phyloP scores from a whole-genome alignment of 2,888 invertebrate genomes.

The Allophyes oxyacanthae region DNA sequence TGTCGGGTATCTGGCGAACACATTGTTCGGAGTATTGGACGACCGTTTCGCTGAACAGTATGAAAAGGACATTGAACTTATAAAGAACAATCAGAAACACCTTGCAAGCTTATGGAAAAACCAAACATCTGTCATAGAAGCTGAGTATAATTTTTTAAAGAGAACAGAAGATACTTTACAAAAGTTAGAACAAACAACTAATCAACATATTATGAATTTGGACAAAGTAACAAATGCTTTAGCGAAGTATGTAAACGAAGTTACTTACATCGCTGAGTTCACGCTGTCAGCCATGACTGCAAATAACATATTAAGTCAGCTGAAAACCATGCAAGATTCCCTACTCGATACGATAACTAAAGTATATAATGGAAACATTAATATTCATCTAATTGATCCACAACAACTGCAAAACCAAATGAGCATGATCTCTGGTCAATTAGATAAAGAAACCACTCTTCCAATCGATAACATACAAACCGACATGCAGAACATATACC shows the following conservation, averaged over 20 bases:
- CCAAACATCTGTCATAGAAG: conserved; percentile 4
- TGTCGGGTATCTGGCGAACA: not conserved
- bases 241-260: too few species aligned
- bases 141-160: conserved; percentile 2
- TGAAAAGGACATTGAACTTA: not conserved
- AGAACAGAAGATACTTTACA: not conserved
- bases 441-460: not conserved
- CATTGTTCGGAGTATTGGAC: conserved; percentile 5
- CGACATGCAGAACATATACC: not conserved
- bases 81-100: conserved; percentile 1
- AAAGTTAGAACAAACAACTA: not conserved
- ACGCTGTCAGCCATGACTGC: too few species aligned
- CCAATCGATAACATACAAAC: not conserved
- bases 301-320: too few species aligned
- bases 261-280: too few species aligned
- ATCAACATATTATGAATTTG: not conserved
- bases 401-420: not conserved
- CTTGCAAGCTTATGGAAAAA: not conserved
- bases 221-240: too few species aligned
- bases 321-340: not conserved
- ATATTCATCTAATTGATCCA: not conserved
- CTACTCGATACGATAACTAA: not conserved
- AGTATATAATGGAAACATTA: not conserved
- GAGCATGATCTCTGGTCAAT: not conserved
- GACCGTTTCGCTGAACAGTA: conserved; percentile 7